Evolutionary conservation across 2,113 vertebrate genomes (phyloP).

Genomic region (Grantiella picta): DNA sequence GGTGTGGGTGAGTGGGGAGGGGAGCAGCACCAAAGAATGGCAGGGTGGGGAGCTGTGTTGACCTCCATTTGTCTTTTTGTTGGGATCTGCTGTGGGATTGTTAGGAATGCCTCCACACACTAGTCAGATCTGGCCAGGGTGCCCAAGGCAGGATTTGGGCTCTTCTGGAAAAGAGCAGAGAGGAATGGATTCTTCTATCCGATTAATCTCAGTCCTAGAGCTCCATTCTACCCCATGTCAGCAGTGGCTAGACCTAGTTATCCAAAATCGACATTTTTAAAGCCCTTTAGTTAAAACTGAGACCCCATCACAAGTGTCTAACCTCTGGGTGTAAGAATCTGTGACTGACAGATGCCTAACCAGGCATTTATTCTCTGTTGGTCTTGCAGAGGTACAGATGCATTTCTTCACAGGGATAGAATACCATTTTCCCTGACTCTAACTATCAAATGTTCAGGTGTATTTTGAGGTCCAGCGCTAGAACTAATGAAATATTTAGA

Average conservation of each 20-base stretch:
- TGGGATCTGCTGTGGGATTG: neutral
- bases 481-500: neutral
- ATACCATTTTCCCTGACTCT: neutral
- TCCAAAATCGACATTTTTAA: neutral
- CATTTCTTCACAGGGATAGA: neutral
- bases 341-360: neutral
- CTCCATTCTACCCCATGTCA: neutral
- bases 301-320: neutral
- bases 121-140: neutral
- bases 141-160: neutral
- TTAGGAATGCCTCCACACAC: neutral
- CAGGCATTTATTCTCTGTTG: neutral
- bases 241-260: neutral
- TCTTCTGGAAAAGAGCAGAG: neutral
- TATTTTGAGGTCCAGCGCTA: neutral
- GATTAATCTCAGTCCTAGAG: neutral
- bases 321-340: neutral
- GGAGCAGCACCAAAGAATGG: neutral
- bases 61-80: conserved; percentile 16
- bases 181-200: neutral
- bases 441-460: neutral
- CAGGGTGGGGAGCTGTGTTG: neutral
- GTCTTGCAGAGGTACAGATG: neutral
- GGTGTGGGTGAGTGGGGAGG: neutral
- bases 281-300: neutral